A percentile compares a stretch with the other conserved stretches of the same genome.
Conservation (phyloP, 2,888 invertebrate genomes). For the Sarcophaga caerulescens region DNA sequence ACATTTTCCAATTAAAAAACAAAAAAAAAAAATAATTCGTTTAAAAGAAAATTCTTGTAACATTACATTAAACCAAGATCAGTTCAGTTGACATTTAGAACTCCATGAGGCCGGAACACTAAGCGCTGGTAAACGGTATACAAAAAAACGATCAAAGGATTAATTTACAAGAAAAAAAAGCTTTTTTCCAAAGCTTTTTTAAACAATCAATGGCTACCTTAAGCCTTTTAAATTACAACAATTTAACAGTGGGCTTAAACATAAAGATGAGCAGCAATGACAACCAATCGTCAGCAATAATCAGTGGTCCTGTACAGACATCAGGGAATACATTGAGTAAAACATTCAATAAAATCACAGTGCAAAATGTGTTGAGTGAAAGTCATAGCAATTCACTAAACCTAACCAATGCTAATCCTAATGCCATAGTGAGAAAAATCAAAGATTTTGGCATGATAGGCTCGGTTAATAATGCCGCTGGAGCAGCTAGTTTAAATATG, state of each 20-base stretch:
- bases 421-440: slow-evolving; percentile 79
- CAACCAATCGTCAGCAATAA: slow-evolving; percentile 23
- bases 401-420: slow-evolving; percentile 74
- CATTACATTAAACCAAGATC: slow-evolving; percentile 35
- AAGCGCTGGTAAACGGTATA: slow-evolving; percentile 46
- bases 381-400: slow-evolving; percentile 74
- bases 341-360: slow-evolving; percentile 78
- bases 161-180: not conserved
- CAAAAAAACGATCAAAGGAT: slow-evolving; percentile 6
- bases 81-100: slow-evolving; percentile 55
- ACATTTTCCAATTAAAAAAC: slow-evolving; percentile 59
- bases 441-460: slow-evolving; percentile 80
- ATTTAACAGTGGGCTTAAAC: slow-evolving; percentile 72
- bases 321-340: slow-evolving; percentile 69
- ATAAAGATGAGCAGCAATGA: slow-evolving; percentile 67
- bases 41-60: slow-evolving; percentile 66
- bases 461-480: slow-evolving; percentile 73
- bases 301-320: not conserved
- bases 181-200: slow-evolving; percentile 37
- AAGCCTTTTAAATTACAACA: slow-evolving; percentile 77
- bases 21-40: slow-evolving; percentile 11
- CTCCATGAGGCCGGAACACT: slow-evolving; percentile 53
- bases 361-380: slow-evolving; percentile 77
- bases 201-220: slow-evolving; percentile 76
- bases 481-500: slow-evolving; percentile 53